These are phyloP conservation scores for Apodemus speciosus DNA, from an alignment of 2,113 vertebrate species.

Conservation along the genomic window DNA sequence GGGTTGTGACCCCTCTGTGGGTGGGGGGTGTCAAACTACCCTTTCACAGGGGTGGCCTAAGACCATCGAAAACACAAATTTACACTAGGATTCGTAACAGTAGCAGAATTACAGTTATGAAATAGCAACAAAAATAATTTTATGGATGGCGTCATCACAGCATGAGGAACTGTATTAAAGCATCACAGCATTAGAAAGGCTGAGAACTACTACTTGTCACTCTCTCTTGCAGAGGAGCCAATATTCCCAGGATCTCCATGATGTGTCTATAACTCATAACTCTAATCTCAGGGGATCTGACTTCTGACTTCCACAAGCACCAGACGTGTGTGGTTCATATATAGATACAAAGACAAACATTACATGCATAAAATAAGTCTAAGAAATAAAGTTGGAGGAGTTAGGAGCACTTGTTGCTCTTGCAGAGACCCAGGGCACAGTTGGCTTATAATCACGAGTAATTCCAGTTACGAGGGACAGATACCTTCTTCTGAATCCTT, in stretches of 20 bases:
- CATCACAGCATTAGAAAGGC: background rate
- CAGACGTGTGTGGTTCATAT: background rate
- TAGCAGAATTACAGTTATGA: background rate
- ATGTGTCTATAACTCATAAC: background rate
- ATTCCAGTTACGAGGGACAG: background rate
- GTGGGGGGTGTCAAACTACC: background rate
- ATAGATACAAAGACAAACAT: background rate
- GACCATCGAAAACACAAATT: background rate
- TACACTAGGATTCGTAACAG: background rate
- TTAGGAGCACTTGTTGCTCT: background rate
- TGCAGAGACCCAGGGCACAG: background rate
- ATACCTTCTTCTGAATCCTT: background rate
- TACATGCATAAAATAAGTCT: background rate
- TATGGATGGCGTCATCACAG: background rate
- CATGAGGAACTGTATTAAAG: background rate
- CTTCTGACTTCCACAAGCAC: background rate
- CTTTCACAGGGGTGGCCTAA: background rate
- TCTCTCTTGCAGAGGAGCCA: background rate
- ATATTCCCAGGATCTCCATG: background rate
- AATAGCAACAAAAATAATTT: background rate
- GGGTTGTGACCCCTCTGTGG: background rate
- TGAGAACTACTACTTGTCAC: background rate
- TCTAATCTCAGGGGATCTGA: background rate
- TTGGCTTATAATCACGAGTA: background rate
- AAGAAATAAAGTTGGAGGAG: background rate